Percentiles rank a stretch among this genome's conserved stretches.
phyloP scores from a whole-genome alignment of 2,113 vertebrate genomes.

The Dromiciops gliroides region DNA sequence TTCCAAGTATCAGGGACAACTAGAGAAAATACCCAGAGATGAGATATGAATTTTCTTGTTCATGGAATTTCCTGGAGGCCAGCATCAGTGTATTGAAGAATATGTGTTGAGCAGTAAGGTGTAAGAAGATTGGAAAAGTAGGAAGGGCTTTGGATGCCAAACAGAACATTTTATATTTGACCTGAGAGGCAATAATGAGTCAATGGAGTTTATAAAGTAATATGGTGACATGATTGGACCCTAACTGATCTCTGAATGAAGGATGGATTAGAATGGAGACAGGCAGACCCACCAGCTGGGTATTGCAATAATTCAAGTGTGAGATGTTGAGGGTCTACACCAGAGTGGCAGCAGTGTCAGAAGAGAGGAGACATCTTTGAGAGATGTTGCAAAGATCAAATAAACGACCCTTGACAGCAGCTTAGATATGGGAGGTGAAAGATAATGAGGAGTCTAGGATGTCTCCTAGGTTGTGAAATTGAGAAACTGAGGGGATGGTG shows the following conservation, averaged over 20 bases:
- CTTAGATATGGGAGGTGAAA: neutral
- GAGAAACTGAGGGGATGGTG: neutral
- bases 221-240: neutral
- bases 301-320: neutral
- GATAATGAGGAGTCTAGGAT: neutral
- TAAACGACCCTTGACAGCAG: neutral
- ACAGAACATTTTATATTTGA: too few relatives aligned
- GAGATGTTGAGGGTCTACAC: neutral
- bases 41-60: too few relatives aligned
- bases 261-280: neutral
- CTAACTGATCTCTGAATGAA: neutral
- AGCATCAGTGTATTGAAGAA: too few relatives aligned
- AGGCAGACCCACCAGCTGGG: neutral
- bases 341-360: neutral
- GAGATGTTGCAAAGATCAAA: neutral
- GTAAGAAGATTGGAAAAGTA: too few relatives aligned
- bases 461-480: neutral
- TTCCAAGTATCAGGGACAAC: neutral
- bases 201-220: neutral
- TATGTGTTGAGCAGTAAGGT: too few relatives aligned
- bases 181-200: too few relatives aligned
- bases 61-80: too few relatives aligned
- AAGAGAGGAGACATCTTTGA: neutral
- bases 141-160: too few relatives aligned
- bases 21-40: neutral